Evolutionary conservation across 1,140 invertebrate species (phyloP).

Genomic region (Sarcophaga bullata): DNA sequence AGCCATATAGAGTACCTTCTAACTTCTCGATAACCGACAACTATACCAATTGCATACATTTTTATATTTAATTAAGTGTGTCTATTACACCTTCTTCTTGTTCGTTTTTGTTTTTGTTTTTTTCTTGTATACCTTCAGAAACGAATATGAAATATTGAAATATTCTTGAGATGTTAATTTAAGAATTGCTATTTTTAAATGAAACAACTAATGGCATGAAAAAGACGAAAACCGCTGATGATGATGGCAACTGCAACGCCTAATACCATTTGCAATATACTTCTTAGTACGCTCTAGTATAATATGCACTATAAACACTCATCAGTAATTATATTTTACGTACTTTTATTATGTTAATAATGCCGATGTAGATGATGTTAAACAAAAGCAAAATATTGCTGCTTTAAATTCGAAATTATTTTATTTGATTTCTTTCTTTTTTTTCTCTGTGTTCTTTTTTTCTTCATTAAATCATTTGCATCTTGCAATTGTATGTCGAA

Average conservation of each 20-base stretch:
- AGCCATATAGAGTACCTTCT: too few species aligned
- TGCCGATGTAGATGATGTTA: slow-evolving; percentile 2
- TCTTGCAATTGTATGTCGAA: slow-evolving; percentile 29
- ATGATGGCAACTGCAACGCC: neutral
- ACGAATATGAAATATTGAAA: neutral
- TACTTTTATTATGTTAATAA: neutral
- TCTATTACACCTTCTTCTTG: slow-evolving; percentile 4
- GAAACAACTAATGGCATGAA: neutral
- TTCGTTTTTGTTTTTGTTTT: too few species aligned
- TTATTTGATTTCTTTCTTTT: neutral
- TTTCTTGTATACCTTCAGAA: neutral
- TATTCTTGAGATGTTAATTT: slow-evolving; percentile 38
- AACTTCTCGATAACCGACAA: too few species aligned
- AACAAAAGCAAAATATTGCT: slow-evolving; percentile 2
- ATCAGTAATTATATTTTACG: neutral
- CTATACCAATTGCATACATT: neutral
- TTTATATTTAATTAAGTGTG: slow-evolving; percentile 24
- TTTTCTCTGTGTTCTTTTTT: neutral
- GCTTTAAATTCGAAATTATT: neutral
- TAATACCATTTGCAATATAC: neutral
- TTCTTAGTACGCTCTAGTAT: neutral
- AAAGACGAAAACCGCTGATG: neutral
- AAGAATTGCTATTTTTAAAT: slow-evolving; percentile 35
- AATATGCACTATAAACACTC: neutral
- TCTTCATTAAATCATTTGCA: slow-evolving; percentile 29